phyloP scores from a whole-genome alignment of 2,113 vertebrate genomes.

The Forbesichthys papilliferus region DNA sequence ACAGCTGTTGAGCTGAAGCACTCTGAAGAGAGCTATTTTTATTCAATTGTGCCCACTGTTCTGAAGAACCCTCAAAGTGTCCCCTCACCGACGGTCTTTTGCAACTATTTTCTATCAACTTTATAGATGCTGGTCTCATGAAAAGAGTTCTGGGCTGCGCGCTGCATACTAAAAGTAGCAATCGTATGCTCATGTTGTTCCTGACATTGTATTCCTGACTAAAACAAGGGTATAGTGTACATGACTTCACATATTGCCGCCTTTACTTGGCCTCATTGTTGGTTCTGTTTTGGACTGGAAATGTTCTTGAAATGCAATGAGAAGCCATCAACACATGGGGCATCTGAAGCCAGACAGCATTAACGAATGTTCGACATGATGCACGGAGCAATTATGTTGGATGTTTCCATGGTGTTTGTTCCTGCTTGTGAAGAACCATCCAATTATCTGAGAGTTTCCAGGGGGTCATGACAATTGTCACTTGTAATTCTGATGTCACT shows the following conservation, averaged over 20 bases:
- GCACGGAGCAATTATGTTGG: slow-evolving; percentile 56
- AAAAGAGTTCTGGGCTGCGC: not conserved
- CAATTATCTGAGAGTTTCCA: slow-evolving; percentile 67
- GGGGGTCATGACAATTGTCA: slow-evolving; percentile 61
- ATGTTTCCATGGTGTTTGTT: slow-evolving; percentile 59
- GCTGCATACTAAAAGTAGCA: not conserved
- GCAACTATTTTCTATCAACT: slow-evolving; percentile 13
- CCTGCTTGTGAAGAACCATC: slow-evolving; percentile 53
- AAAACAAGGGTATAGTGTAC: slow-evolving; percentile 15
- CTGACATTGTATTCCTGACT: slow-evolving; percentile 10
- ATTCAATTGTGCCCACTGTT: slow-evolving; percentile 39
- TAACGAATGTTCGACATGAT: slow-evolving; percentile 56
- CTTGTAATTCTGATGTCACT: slow-evolving; percentile 62
- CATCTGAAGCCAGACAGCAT: slow-evolving; percentile 26
- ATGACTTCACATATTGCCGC: slow-evolving; percentile 28
- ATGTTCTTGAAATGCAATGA: slow-evolving; percentile 25
- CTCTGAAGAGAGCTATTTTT: slow-evolving; percentile 41
- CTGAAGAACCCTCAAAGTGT: slow-evolving; percentile 13
- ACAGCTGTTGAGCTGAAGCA: slow-evolving; percentile 45
- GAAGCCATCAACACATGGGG: slow-evolving; percentile 45
- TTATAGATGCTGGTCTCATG: not conserved
- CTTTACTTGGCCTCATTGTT: slow-evolving; percentile 2
- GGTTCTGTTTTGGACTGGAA: slow-evolving; percentile 21
- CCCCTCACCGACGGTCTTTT: slow-evolving; percentile 6
- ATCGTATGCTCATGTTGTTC: slow-evolving; percentile 1